These are phyloP conservation scores for Zaprionus inermis DNA, from an alignment of 1,140 invertebrate genomes.

Conservation along the genomic window DNA sequence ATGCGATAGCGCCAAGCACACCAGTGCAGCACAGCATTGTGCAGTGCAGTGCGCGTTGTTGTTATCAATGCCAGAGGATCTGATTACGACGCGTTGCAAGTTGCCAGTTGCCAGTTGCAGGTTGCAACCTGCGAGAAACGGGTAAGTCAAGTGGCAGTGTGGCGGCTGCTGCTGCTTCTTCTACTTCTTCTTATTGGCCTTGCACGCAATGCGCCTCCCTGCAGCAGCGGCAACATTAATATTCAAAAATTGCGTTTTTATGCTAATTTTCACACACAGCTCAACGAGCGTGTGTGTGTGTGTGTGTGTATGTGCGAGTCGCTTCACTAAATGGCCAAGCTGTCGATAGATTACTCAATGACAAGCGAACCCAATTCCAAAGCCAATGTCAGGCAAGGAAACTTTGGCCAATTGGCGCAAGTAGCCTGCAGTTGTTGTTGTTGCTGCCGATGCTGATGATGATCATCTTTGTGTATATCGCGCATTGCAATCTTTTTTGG, in stretches of 20 bases:
- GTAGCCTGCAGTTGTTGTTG: slow-evolving; percentile 28
- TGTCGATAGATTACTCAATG: slow-evolving; percentile 84
- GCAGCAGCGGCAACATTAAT: slow-evolving; percentile 60
- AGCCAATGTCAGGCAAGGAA: not conserved
- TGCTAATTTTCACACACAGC: slow-evolving; percentile 78
- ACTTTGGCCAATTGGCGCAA: slow-evolving; percentile 36
- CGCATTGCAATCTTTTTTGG: slow-evolving; percentile 72
- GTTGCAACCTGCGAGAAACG: slow-evolving; percentile 36
- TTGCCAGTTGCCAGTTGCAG: slow-evolving; percentile 26
- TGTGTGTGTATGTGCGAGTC: slow-evolving; percentile 9
- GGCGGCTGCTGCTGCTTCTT: slow-evolving; percentile 9
- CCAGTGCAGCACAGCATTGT: not conserved
- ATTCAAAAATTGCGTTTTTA: slow-evolving; percentile 84
- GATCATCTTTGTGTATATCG: slow-evolving; percentile 73
- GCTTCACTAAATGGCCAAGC: slow-evolving; percentile 61
- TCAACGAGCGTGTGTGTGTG: slow-evolving; percentile 7
- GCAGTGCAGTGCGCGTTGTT: slow-evolving; percentile 40
- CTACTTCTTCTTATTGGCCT: slow-evolving; percentile 25
- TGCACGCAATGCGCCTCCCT: slow-evolving; percentile 63
- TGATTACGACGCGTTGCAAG: slow-evolving; percentile 42
- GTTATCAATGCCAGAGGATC: slow-evolving; percentile 64
- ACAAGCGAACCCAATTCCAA: slow-evolving; percentile 55
- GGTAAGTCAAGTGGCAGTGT: slow-evolving; percentile 74
- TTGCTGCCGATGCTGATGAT: slow-evolving; percentile 50
- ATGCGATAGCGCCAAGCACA: slow-evolving; percentile 47